phyloP scores from a whole-genome alignment of 1,140 invertebrate species.

The Antheraea pernyi region DNA sequence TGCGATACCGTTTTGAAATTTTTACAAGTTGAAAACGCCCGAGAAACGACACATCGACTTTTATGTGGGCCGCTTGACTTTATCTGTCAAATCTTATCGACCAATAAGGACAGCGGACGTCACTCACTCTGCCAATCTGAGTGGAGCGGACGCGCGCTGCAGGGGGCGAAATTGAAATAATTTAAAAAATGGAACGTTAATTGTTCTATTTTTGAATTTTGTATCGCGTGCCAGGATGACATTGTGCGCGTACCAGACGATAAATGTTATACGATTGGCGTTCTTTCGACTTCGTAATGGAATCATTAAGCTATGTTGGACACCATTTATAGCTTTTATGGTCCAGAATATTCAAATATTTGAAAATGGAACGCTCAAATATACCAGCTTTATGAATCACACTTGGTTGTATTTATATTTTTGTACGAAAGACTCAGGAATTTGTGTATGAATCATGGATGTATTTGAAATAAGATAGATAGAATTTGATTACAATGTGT shows the following conservation, averaged over 20 bases:
- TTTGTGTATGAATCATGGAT: no score
- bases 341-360: not conserved
- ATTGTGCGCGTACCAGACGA: conserved; percentile 41
- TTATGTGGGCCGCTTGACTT: conserved; percentile 58
- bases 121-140: conserved; percentile 72
- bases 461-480: no score
- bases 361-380: not conserved
- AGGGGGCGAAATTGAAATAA: conserved; percentile 61
- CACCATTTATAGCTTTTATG: not conserved
- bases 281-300: conserved; percentile 43
- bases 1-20: conserved; percentile 64
- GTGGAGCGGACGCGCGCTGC: conserved; percentile 46
- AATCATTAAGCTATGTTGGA: conserved; percentile 43
- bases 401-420: no score
- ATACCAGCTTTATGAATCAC: no score
- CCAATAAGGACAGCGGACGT: conserved; percentile 72
- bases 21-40: conserved; percentile 57
- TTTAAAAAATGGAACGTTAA: conserved; percentile 19
- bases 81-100: conserved; percentile 75
- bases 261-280: conserved; percentile 46
- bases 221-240: conserved; percentile 61
- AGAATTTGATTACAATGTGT: no score
- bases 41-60: conserved; percentile 59
- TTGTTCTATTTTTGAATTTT: conserved; percentile 57
- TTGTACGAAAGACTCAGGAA: no score